phyloP scores from a whole-genome alignment of 1,140 invertebrate species.

The Proctacanthus coquilletti region DNA sequence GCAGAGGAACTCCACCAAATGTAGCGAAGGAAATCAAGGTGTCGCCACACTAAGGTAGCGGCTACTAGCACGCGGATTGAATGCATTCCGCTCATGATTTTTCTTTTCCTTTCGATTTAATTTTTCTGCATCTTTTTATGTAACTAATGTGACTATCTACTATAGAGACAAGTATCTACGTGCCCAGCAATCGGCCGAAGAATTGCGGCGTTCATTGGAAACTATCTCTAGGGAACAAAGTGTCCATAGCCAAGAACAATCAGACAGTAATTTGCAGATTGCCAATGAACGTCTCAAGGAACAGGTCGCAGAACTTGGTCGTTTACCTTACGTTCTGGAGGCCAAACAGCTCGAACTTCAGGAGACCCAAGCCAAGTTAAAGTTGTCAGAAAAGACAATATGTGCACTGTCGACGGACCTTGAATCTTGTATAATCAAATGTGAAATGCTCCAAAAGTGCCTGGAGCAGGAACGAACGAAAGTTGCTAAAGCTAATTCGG shows the following conservation, averaged over 20 bases:
- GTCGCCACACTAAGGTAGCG: neutral
- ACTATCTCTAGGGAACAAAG: neutral
- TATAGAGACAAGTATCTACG: neutral
- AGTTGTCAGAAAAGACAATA: neutral
- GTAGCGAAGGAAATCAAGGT: neutral
- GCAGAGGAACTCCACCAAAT: neutral
- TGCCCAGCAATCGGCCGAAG: neutral
- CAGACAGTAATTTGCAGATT: neutral
- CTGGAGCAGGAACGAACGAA: neutral
- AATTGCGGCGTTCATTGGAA: neutral
- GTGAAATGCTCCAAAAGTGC: neutral
- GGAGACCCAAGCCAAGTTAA: neutral
- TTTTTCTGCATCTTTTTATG: neutral
- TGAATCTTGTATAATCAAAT: neutral
- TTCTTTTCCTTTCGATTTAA: neutral
- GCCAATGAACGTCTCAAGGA: neutral
- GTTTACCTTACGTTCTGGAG: neutral
- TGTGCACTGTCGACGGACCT: neutral
- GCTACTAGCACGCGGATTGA: too few relatives aligned
- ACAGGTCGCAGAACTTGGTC: neutral
- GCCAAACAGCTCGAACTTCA: slow-evolving; percentile 1
- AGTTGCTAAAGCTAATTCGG: neutral
- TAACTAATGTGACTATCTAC: neutral
- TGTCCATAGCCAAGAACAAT: neutral
- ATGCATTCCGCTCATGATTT: too few relatives aligned